A percentile compares a stretch with the other conserved stretches of the same genome.
Evolutionary conservation across 1,140 invertebrate genomes (phyloP).

Genomic region (Tribolium madens): DNA sequence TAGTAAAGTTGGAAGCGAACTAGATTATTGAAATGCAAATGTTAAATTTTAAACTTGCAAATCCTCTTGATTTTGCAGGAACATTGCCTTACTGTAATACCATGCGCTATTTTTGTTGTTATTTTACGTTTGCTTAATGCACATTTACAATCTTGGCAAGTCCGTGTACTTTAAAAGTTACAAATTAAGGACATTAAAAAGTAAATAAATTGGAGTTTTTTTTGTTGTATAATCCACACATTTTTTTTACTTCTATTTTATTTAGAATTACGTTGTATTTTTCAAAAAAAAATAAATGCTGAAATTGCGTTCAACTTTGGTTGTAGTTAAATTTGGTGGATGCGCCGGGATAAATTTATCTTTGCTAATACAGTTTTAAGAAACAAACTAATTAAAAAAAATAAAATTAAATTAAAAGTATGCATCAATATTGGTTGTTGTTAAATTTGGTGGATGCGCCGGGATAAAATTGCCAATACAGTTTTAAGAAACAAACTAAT

Average conservation of each 20-base stretch:
- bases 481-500: too few species aligned
- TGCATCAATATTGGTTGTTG: background rate
- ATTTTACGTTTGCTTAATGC: background rate
- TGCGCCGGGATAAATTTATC: background rate
- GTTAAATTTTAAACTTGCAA: constrained; percentile 20
- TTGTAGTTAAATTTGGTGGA: background rate
- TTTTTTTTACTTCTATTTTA: too few species aligned
- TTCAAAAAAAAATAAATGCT: too few species aligned
- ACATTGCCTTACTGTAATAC: background rate
- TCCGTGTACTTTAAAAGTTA: background rate
- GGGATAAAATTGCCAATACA: background rate
- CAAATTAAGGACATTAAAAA: background rate
- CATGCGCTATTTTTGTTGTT: constrained; percentile 15
- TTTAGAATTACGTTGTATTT: too few species aligned
- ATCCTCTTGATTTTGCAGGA: background rate
- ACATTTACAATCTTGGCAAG: background rate
- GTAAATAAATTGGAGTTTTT: too few species aligned
- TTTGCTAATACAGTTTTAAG: too few species aligned
- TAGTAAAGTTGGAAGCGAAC: constrained; percentile 1
- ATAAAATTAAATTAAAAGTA: too few species aligned
- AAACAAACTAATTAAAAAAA: too few species aligned
- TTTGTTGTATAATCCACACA: too few species aligned
- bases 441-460: background rate
- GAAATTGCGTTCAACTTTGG: too few species aligned
- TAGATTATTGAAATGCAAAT: constrained; percentile 30